Evolutionary conservation across 2,113 vertebrate species (phyloP), one percentile per base, ranked within the genome.

Genomic region (Choloepus hoffmanni): DNA sequence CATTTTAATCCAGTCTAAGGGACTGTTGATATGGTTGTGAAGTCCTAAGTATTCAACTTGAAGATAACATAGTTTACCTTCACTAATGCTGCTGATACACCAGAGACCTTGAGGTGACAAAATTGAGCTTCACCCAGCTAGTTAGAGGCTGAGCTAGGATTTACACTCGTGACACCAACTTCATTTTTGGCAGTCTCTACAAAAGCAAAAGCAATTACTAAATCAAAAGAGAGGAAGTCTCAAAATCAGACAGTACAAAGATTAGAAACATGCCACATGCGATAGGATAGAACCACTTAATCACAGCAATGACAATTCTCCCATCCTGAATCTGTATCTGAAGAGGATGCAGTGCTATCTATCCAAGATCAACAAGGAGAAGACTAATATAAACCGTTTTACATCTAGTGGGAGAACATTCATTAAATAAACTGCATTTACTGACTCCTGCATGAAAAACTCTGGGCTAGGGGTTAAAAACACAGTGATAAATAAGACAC

Each of bases 381-480:
- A 79, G 50, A 74, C 11, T 26, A 3, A 28, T 14, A 5, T 19
- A 63, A 19, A 72, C 23, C 15, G 10, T 65, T 18, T 6, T 58
- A 33, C 68, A 13, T 36, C 58, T 72, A 45, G 10, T 55, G 28
- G 6, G 30, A 91, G 62, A 85, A 58, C 11, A 28, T 74, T 65
- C 23, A 92, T 23, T 83, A 50, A 70, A n/a, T 40, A 82, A n/a
- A 45, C 7, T 85, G 3, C 16, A 16, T 65, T n/a, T 23, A 85
- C 48, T 63, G 78, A 53, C 7, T 90, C 24, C 3, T 26, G 10
- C 5, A 19, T 58, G 12, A 48, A 74, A 94, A 63, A 2, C 13
- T 78, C 30, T 36, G 43, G 82, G 91, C 40, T 67, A 74, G 62
- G 21, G 65, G 19, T 53, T 50, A 65, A 79, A 89, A 92, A 86